Percentiles rank a stretch among this genome's conserved stretches.
Evolutionary conservation across 2,113 vertebrate genomes (phyloP).

Genomic region (Nerophis lumbriciformis): DNA sequence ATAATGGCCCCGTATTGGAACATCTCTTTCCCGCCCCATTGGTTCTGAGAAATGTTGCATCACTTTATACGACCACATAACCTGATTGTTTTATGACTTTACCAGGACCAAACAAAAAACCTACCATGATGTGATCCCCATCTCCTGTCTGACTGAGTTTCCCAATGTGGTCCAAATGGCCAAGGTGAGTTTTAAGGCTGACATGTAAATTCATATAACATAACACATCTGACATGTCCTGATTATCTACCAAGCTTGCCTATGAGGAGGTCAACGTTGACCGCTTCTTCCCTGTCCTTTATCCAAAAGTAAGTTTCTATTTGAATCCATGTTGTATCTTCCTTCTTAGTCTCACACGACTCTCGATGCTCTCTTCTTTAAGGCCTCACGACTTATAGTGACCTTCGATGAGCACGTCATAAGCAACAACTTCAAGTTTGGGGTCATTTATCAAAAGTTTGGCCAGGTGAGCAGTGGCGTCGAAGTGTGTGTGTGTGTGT

Average conservation of each 20-base stretch:
- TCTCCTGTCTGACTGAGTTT: slow-evolving; percentile 95
- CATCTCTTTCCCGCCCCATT: slow-evolving; percentile 25
- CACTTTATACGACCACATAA: slow-evolving; percentile 15
- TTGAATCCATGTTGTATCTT: background rate
- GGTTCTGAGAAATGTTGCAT: slow-evolving; percentile 28
- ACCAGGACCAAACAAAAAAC: slow-evolving; percentile 87
- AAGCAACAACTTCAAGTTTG: slow-evolving; percentile 97
- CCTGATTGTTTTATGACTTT: slow-evolving; percentile 40
- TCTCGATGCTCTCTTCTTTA: slow-evolving; percentile 9
- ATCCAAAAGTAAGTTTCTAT: slow-evolving; percentile 71
- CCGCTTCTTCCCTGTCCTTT: slow-evolving; percentile 91
- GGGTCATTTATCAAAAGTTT: slow-evolving; percentile 92
- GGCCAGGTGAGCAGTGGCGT: slow-evolving; percentile 78
- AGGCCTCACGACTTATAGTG: slow-evolving; percentile 93
- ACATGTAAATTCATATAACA: too few relatives aligned
- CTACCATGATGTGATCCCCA: slow-evolving; percentile 92
- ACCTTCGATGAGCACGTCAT: slow-evolving; percentile 95
- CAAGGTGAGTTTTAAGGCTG: slow-evolving; percentile 74
- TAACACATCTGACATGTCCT: slow-evolving; percentile 12
- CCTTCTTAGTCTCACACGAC: background rate
- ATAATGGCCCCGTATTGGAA: slow-evolving; percentile 27
- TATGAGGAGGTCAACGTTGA: slow-evolving; percentile 95
- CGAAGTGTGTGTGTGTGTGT: too few relatives aligned
- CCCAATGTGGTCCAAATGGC: slow-evolving; percentile 97
- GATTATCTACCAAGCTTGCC: slow-evolving; percentile 74